Percentiles rank a stretch among this genome's conserved stretches.
These are phyloP conservation scores for Drosophila lowei DNA, from an alignment of 1,140 invertebrate genomes.

Conservation along the genomic window DNA sequence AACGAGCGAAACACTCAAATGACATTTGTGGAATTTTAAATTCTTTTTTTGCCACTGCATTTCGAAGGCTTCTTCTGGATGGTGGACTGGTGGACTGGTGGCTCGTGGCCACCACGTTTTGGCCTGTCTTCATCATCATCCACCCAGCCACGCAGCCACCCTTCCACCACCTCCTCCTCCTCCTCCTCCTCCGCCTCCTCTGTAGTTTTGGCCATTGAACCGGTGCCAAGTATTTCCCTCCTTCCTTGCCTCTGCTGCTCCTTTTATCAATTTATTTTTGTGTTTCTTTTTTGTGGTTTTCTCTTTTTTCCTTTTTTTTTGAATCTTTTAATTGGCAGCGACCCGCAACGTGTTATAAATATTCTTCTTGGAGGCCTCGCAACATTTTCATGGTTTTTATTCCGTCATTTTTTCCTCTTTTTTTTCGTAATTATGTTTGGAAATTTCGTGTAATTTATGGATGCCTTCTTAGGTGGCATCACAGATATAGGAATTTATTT, in stretches of 20 bases:
- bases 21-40: conserved; percentile 79
- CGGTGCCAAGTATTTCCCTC: conserved; percentile 63
- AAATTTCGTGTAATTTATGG: conserved; percentile 46
- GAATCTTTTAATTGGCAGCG: conserved; percentile 55
- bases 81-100: background rate
- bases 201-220: conserved; percentile 67
- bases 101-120: conserved; percentile 18
- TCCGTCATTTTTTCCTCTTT: conserved; percentile 13
- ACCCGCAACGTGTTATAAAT: conserved; percentile 58
- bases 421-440: conserved; percentile 59
- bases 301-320: conserved; percentile 34
- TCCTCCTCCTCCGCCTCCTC: background rate
- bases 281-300: conserved; percentile 14
- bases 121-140: conserved; percentile 44
- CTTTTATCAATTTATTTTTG: conserved; percentile 47
- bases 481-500: conserved; percentile 31
- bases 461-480: conserved; percentile 39
- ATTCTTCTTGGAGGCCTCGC: conserved; percentile 44
- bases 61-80: conserved; percentile 31
- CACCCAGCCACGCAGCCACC: background rate
- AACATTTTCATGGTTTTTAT: conserved; percentile 60
- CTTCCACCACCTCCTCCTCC: conserved; percentile 5
- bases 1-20: conserved; percentile 63
- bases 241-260: conserved; percentile 34
- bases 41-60: conserved; percentile 29